Conservation (phyloP, 1,140 invertebrate species). For the Atta cephalotes region DNA sequence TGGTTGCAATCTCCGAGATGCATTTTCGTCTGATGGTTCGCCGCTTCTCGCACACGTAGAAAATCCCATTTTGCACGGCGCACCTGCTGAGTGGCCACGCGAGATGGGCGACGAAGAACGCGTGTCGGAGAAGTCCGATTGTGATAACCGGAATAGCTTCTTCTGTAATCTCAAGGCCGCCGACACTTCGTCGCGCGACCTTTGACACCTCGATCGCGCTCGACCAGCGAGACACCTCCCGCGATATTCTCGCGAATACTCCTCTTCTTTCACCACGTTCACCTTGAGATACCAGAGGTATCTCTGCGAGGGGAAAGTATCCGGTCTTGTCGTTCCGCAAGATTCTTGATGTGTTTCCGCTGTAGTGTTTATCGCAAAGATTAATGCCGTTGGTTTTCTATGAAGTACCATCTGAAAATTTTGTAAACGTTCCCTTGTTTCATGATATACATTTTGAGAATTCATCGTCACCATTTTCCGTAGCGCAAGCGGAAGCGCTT, state of each 20-base stretch:
- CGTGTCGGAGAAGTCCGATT: slow-evolving; percentile 37
- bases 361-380: slow-evolving; percentile 16
- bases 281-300: slow-evolving; percentile 49
- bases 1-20: slow-evolving; percentile 25
- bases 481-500: background rate
- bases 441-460: background rate
- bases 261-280: slow-evolving; percentile 53
- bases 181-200: slow-evolving; percentile 31
- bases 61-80: slow-evolving; percentile 59
- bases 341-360: slow-evolving; percentile 17
- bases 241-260: background rate
- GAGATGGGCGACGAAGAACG: slow-evolving; percentile 33
- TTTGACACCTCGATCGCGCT: slow-evolving; percentile 49
- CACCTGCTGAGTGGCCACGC: slow-evolving; percentile 51
- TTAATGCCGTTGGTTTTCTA: background rate
- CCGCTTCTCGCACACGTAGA: slow-evolving; percentile 26
- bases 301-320: slow-evolving; percentile 35
- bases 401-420: background rate
- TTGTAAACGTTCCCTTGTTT: background rate
- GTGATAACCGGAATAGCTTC: slow-evolving; percentile 65
- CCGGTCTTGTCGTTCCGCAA: background rate
- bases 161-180: slow-evolving; percentile 49
- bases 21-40: slow-evolving; percentile 41
- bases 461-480: background rate
- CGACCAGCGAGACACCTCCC: slow-evolving; percentile 47